These are phyloP conservation scores for Saccostrea cuccullata DNA, from an alignment of 1,140 invertebrate genomes.

Conservation along the genomic window DNA sequence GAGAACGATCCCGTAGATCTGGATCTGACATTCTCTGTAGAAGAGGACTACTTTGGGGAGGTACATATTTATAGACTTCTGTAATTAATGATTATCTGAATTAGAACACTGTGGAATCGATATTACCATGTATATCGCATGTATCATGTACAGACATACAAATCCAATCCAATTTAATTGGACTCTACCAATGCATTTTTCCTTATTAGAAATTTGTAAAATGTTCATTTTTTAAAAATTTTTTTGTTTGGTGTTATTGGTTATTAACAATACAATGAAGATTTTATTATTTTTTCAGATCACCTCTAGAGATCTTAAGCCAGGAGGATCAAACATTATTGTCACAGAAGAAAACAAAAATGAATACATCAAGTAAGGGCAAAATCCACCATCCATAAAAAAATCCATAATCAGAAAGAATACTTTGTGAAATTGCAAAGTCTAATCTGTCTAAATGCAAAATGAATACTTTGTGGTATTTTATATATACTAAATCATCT, in stretches of 20 bases:
- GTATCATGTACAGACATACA: too few species aligned
- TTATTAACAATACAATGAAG: too few species aligned
- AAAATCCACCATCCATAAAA: not conserved
- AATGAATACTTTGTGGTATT: not conserved
- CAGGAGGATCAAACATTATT: conserved; percentile 92
- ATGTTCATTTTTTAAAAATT: too few species aligned
- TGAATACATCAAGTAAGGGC: conserved; percentile 94
- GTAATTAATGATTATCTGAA: too few species aligned
- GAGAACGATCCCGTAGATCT: conserved; percentile 98
- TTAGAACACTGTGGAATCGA: too few species aligned
- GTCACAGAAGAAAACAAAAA: conserved; percentile 97
- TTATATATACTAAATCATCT: too few species aligned
- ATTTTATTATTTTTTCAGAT: conserved; percentile 85
- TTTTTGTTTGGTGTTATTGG: too few species aligned
- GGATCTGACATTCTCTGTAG: conserved; percentile 96
- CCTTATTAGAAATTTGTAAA: too few species aligned
- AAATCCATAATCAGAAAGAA: too few species aligned
- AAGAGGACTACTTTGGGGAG: conserved; percentile 95
- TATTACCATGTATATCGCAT: too few species aligned
- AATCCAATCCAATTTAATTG: too few species aligned
- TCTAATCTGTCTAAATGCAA: not conserved
- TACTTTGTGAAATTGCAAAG: not conserved
- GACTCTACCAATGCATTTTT: too few species aligned
- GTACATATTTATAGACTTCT: conserved; percentile 59
- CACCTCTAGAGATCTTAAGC: conserved; percentile 93